Conservation (phyloP, 2,797 vertebrate species). For the Argyrosomus regius region DNA sequence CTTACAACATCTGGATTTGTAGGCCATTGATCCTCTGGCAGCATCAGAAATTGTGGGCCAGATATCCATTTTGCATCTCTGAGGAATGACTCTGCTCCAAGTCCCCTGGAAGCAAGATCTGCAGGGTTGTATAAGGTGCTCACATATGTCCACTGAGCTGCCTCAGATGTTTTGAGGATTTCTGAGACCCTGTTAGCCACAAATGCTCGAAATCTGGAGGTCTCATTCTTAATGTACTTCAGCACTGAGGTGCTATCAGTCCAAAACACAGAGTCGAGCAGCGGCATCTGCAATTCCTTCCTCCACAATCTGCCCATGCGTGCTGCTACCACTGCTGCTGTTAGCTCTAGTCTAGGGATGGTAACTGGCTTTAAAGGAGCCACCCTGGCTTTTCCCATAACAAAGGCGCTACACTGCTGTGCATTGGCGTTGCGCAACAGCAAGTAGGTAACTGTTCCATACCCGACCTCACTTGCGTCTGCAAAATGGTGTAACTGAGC, state of each 20-base stretch:
- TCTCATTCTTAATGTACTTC: too few species aligned
- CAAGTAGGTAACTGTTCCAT: neutral
- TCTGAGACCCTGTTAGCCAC: too few species aligned
- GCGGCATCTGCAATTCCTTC: neutral
- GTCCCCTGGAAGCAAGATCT: too few species aligned
- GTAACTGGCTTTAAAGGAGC: neutral
- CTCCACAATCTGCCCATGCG: neutral
- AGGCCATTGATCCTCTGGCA: too few species aligned
- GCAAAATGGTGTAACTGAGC: neutral
- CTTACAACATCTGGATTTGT: too few species aligned
- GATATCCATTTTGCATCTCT: too few species aligned
- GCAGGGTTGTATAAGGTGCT: too few species aligned
- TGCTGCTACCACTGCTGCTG: neutral
- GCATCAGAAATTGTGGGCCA: too few species aligned
- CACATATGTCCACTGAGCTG: neutral
- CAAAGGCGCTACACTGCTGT: neutral
- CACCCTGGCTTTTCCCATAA: neutral
- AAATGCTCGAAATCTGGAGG: too few species aligned
- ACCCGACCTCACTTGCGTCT: neutral
- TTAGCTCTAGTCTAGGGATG: neutral
- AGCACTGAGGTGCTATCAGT: too few species aligned
- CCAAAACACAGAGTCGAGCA: neutral
- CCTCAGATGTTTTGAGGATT: neutral
- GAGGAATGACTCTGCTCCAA: too few species aligned
- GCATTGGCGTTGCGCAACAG: neutral